A percentile compares a stretch with the other conserved stretches of the same genome.
phyloP scores from a whole-genome alignment of 2,888 invertebrate species.

The Physocephala rufipes region DNA sequence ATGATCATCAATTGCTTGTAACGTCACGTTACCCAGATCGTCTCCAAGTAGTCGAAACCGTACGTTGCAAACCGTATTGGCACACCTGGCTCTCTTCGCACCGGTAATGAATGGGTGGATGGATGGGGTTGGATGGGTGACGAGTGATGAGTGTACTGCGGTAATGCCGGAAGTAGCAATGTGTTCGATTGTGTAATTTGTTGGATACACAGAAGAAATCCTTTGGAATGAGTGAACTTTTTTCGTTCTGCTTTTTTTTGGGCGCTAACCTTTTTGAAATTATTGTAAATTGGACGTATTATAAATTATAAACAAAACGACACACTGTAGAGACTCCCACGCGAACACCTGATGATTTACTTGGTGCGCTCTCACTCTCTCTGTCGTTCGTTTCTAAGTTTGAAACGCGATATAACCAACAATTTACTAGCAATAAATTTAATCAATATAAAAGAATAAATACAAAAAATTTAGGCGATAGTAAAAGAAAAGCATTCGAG shows the following conservation, averaged over 20 bases:
- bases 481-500: background rate
- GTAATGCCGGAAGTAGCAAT: background rate
- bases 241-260: slow-evolving; percentile 28
- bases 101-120: slow-evolving; percentile 5
- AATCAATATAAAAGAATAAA: background rate
- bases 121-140: too few species aligned
- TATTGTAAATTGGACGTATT: slow-evolving; percentile 32
- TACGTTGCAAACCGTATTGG: background rate
- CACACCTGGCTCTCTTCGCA: slow-evolving; percentile 32
- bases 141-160: background rate
- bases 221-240: too few species aligned
- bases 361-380: too few species aligned
- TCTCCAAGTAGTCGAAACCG: slow-evolving; percentile 19
- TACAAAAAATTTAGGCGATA: background rate
- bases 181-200: slow-evolving; percentile 43
- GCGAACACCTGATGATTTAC: slow-evolving; percentile 21
- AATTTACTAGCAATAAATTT: background rate
- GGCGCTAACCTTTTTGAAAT: slow-evolving; percentile 25
- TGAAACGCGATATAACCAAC: background rate
- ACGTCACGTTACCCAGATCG: background rate
- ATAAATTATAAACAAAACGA: slow-evolving; percentile 10
- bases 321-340: slow-evolving; percentile 25
- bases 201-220: slow-evolving; percentile 42
- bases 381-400: too few species aligned
- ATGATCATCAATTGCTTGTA: background rate